These are phyloP conservation scores for Apotomis capreana DNA, from an alignment of 2,888 invertebrate genomes.

Conservation along the genomic window DNA sequence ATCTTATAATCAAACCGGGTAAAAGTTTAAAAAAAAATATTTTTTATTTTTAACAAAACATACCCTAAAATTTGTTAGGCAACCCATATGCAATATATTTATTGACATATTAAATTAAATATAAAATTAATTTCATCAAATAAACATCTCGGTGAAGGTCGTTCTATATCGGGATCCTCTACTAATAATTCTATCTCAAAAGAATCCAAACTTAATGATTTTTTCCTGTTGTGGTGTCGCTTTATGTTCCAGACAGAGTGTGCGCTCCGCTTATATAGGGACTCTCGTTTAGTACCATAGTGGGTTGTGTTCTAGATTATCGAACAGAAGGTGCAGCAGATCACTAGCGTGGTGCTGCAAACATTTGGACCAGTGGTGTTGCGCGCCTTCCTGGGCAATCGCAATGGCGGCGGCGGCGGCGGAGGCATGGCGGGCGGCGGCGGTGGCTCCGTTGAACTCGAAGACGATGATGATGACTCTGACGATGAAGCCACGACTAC, in stretches of 20 bases:
- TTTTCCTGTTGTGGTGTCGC: background rate
- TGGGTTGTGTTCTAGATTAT: conserved; percentile 85
- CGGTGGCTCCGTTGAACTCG: conserved; percentile 81
- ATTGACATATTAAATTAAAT: too few relatives aligned
- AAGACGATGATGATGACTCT: conserved; percentile 84
- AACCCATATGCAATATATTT: too few relatives aligned
- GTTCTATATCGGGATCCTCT: too few relatives aligned
- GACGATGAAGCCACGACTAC: conserved; percentile 74
- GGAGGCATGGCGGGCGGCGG: conserved; percentile 67
- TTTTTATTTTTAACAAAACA: too few relatives aligned
- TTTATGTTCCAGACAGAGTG: conserved; percentile 27
- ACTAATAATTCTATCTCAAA: background rate
- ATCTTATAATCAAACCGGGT: too few relatives aligned
- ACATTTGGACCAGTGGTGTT: conserved; percentile 89
- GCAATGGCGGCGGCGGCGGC: conserved; percentile 70
- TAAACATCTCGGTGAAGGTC: too few relatives aligned
- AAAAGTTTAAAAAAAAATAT: too few relatives aligned
- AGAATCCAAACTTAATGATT: background rate
- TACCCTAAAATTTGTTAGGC: too few relatives aligned
- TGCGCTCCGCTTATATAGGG: background rate
- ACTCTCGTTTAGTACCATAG: conserved; percentile 54
- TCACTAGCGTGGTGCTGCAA: conserved; percentile 88
- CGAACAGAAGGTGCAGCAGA: conserved; percentile 90
- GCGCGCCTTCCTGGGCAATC: conserved; percentile 83
- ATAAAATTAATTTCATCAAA: too few relatives aligned